Conservation (phyloP, 2,113 vertebrate genomes). For the Microcebus lehilahytsara region DNA sequence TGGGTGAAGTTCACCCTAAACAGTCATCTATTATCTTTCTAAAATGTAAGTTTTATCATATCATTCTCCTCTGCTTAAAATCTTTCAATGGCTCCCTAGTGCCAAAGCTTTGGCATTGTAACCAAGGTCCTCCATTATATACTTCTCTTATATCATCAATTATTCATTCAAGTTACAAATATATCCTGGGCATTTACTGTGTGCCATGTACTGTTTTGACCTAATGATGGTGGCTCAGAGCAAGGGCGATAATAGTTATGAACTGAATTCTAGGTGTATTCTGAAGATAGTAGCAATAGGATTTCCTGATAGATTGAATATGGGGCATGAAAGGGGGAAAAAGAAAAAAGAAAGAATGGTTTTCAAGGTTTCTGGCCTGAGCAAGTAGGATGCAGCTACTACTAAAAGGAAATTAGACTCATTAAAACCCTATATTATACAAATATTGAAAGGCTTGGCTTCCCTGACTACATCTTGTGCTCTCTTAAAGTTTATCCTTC, state of each 20-base stretch:
- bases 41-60: neutral
- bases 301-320: conserved; percentile 1
- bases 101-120: neutral
- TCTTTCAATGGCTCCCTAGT: neutral
- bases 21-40: neutral
- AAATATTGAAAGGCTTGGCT: neutral
- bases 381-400: neutral
- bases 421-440: neutral
- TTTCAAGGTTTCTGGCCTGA: neutral
- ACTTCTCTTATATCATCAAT: neutral
- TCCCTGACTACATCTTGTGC: neutral
- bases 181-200: neutral
- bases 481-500: neutral
- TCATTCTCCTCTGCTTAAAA: conserved; percentile 19
- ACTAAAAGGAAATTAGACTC: neutral
- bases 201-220: neutral
- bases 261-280: neutral
- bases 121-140: neutral
- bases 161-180: conserved; percentile 6
- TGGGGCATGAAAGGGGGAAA: neutral
- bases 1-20: neutral
- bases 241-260: neutral
- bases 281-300: neutral
- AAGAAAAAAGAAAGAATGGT: neutral
- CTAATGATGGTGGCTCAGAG: neutral